Evolutionary conservation across 2,797 vertebrate genomes (phyloP).

Genomic region (Ara ararauna): DNA sequence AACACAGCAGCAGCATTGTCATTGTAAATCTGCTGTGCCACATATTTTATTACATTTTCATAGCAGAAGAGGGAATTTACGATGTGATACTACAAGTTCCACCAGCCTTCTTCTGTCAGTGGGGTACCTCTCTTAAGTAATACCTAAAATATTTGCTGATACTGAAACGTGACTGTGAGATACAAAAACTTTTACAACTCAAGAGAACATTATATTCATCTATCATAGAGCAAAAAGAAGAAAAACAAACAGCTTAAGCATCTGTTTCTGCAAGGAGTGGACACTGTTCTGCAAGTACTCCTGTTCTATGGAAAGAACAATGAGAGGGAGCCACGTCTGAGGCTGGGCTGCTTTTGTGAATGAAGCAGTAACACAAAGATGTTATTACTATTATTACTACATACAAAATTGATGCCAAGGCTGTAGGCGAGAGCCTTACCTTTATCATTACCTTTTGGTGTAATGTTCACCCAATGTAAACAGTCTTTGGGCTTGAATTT

Average conservation of each 20-base stretch:
- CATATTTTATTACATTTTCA: conserved; percentile 71
- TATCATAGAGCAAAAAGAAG: conserved; percentile 5
- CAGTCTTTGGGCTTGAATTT: neutral
- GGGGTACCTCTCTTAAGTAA: conserved; percentile 71
- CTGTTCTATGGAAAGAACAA: neutral
- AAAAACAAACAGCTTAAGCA: neutral
- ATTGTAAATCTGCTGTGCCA: conserved; percentile 68
- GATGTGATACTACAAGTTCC: conserved; percentile 67
- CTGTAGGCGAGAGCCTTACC: neutral
- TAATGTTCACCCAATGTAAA: neutral
- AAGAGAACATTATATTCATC: conserved; percentile 25
- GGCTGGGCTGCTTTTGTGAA: neutral
- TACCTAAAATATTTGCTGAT: conserved; percentile 74
- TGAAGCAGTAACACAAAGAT: neutral
- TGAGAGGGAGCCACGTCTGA: neutral
- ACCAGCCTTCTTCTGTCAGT: conserved; percentile 68
- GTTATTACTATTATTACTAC: neutral
- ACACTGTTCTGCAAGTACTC: neutral
- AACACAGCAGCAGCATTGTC: conserved; percentile 46
- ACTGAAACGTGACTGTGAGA: conserved; percentile 52
- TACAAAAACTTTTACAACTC: conserved; percentile 29
- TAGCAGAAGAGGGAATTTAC: conserved; percentile 74
- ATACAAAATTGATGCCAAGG: neutral
- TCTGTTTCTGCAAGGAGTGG: neutral
- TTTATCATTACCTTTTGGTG: neutral